A percentile compares a stretch with the other conserved stretches of the same genome.
Evolutionary conservation across 2,888 invertebrate genomes (phyloP).

Genomic region (Scaptomyza caliginosa): DNA sequence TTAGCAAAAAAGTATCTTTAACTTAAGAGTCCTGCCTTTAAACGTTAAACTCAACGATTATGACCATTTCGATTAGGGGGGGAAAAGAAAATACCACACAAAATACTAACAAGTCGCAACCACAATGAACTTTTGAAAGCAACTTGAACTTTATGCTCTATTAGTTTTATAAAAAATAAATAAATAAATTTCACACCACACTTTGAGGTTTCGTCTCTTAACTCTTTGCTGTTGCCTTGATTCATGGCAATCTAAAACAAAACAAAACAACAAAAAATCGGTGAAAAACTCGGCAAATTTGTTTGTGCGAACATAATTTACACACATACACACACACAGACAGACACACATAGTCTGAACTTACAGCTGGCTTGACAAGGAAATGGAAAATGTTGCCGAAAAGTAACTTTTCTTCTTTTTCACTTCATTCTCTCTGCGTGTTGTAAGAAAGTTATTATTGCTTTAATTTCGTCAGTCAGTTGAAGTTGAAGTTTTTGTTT

Average conservation of each 20-base stretch:
- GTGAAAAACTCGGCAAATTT: slow-evolving; percentile 10
- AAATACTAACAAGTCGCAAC: neutral
- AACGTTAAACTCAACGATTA: too few species aligned
- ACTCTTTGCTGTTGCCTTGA: neutral
- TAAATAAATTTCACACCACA: neutral
- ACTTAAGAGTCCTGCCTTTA: too few species aligned
- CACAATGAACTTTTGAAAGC: neutral
- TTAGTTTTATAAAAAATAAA: neutral
- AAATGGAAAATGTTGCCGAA: slow-evolving; percentile 22
- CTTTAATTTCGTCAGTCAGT: slow-evolving; percentile 77
- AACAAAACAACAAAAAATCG: neutral
- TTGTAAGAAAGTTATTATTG: slow-evolving; percentile 74
- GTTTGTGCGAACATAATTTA: slow-evolving; percentile 17
- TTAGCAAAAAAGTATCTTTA: too few species aligned
- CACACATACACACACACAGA: neutral
- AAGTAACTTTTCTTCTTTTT: slow-evolving; percentile 8
- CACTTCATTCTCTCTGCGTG: slow-evolving; percentile 17
- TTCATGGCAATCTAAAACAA: slow-evolving; percentile 2
- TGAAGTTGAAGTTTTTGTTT: slow-evolving; percentile 41
- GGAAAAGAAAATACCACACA: neutral
- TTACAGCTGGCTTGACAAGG: slow-evolving; percentile 9
- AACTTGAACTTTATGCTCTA: slow-evolving; percentile 7
- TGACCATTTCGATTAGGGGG: too few species aligned
- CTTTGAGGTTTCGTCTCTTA: neutral
- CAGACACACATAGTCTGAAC: slow-evolving; percentile 1